Percentiles rank a stretch among this genome's conserved stretches.
These are phyloP conservation scores for Sinocyclocheilus maitianheensis DNA, from an alignment of 2,113 vertebrate species.

Conservation along the genomic window DNA sequence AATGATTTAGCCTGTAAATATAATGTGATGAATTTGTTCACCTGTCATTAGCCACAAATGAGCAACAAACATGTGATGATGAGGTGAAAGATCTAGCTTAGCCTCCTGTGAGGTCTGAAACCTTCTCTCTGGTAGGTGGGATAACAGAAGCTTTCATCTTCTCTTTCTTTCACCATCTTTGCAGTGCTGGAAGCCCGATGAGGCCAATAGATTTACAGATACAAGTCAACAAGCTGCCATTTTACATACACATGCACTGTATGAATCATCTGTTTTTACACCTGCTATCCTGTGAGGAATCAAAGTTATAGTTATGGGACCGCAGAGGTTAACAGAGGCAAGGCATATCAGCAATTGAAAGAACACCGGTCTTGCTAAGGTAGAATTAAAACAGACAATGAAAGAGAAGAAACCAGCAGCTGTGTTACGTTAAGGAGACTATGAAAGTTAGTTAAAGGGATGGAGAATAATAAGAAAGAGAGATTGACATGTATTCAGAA, in stretches of 20 bases:
- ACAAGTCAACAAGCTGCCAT: background rate
- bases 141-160: background rate
- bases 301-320: background rate
- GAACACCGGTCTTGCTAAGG: background rate
- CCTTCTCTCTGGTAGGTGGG: background rate
- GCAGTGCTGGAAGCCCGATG: background rate
- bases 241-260: background rate
- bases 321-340: background rate
- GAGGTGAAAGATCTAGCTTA: constrained; percentile 1
- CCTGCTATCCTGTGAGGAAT: background rate
- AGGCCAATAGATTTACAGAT: background rate
- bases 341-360: background rate
- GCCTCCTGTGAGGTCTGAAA: constrained; percentile 32
- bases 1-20: constrained; percentile 12
- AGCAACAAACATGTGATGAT: constrained; percentile 7
- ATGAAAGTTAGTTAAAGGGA: background rate
- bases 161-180: background rate
- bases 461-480: background rate
- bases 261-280: constrained; percentile 27
- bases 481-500: background rate
- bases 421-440: background rate
- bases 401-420: background rate
- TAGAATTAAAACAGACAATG: background rate
- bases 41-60: constrained; percentile 19
- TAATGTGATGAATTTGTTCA: constrained; percentile 13